phyloP scores from a whole-genome alignment of 2,797 vertebrate genomes.

The Sparus aurata region DNA sequence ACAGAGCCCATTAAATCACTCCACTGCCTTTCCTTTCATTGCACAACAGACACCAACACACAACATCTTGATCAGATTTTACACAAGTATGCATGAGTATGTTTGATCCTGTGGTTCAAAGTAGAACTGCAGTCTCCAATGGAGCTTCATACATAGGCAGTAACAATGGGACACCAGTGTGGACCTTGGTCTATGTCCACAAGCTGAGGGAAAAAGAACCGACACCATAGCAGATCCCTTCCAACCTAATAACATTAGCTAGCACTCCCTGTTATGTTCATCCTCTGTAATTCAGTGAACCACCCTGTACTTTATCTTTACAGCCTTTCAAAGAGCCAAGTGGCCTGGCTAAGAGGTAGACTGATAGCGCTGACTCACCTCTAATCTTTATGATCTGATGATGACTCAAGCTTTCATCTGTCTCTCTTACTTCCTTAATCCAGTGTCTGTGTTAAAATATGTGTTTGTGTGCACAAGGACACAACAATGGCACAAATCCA shows the following conservation, averaged over 20 bases:
- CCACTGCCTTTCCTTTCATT: background rate
- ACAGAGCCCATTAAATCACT: slow-evolving; percentile 29
- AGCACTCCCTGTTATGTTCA: background rate
- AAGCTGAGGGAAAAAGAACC: slow-evolving; percentile 7
- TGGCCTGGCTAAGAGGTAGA: background rate
- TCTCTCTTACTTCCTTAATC: background rate
- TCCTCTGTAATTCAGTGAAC: slow-evolving; percentile 34
- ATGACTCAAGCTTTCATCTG: slow-evolving; percentile 22
- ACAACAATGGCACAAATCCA: slow-evolving; percentile 14
- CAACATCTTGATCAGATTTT: slow-evolving; percentile 31
- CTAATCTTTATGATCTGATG: slow-evolving; percentile 29
- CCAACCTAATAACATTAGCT: slow-evolving; percentile 17
- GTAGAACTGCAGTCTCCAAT: background rate
- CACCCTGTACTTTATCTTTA: slow-evolving; percentile 28
- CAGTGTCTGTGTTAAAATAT: too few relatives aligned
- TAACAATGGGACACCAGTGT: slow-evolving; percentile 6
- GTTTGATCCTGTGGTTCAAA: slow-evolving; percentile 41
- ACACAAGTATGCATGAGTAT: slow-evolving; percentile 36
- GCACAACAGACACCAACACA: background rate
- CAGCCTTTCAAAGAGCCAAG: slow-evolving; percentile 5
- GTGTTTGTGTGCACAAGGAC: background rate
- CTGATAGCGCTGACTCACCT: slow-evolving; percentile 26
- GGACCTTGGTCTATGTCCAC: background rate
- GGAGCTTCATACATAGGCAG: slow-evolving; percentile 15
- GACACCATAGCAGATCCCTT: slow-evolving; percentile 5